These are phyloP conservation scores for Dasyurus viverrinus DNA, from an alignment of 2,113 vertebrate genomes.

Conservation along the genomic window DNA sequence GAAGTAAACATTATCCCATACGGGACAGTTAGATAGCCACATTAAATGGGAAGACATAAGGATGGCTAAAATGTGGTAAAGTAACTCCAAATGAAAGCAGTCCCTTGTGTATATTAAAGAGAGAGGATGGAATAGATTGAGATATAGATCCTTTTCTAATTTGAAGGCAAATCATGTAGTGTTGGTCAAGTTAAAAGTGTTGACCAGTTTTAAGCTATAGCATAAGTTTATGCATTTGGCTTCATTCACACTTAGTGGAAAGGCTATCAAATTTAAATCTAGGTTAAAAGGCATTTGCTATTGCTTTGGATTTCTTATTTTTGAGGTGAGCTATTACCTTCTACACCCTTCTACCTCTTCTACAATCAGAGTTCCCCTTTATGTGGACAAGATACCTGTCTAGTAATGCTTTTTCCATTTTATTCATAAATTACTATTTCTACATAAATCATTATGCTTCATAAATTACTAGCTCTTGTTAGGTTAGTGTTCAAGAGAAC, in stretches of 20 bases:
- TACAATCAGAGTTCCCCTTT: not conserved
- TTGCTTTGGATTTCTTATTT: not conserved
- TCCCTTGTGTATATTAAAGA: not conserved
- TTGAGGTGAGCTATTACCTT: not conserved
- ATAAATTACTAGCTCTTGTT: not conserved
- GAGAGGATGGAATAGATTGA: not conserved
- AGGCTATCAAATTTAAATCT: not conserved
- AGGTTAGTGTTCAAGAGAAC: not conserved
- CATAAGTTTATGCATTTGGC: not conserved
- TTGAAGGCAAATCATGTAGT: not conserved
- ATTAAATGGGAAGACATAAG: not conserved
- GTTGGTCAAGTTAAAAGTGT: not conserved
- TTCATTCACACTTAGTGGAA: not conserved
- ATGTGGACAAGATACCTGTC: not conserved
- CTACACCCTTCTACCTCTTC: not conserved
- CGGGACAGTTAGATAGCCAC: not conserved
- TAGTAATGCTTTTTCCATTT: not conserved
- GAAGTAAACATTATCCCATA: not conserved
- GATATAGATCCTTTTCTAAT: not conserved
- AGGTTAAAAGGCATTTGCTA: not conserved
- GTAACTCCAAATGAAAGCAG: not conserved
- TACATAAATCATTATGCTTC: not conserved
- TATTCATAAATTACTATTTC: not conserved
- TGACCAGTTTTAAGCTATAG: not conserved
- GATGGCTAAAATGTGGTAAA: not conserved